Conservation (phyloP, 2,797 vertebrate genomes). For the Tympanoctomys barrerae region DNA sequence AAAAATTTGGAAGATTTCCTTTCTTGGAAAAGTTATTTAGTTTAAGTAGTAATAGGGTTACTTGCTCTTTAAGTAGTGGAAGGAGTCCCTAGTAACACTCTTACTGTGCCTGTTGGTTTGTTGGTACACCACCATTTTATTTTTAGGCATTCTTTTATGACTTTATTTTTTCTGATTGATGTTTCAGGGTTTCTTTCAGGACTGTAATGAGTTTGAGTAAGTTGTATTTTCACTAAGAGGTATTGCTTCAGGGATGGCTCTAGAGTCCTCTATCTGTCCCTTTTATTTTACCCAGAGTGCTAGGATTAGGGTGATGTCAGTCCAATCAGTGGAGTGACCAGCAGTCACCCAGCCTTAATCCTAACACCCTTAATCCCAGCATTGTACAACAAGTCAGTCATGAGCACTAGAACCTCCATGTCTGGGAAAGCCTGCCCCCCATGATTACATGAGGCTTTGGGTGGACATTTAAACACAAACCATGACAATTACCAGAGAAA, state of each 20-base stretch:
- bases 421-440: neutral
- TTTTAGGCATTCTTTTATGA: neutral
- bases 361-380: neutral
- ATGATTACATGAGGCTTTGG: neutral
- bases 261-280: neutral
- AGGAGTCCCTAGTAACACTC: neutral
- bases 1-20: neutral
- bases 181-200: neutral
- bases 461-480: neutral
- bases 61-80: neutral
- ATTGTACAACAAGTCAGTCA: neutral
- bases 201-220: neutral
- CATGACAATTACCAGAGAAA: neutral
- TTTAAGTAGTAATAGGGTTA: neutral
- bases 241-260: neutral
- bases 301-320: neutral
- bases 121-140: neutral
- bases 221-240: neutral
- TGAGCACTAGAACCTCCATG: neutral
- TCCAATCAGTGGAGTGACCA: neutral
- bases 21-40: neutral
- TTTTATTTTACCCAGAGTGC: neutral
- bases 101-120: neutral
- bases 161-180: neutral
- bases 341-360: neutral